These are phyloP conservation scores for Zosterops borbonicus DNA, from an alignment of 2,113 vertebrate species.

Conservation along the genomic window DNA sequence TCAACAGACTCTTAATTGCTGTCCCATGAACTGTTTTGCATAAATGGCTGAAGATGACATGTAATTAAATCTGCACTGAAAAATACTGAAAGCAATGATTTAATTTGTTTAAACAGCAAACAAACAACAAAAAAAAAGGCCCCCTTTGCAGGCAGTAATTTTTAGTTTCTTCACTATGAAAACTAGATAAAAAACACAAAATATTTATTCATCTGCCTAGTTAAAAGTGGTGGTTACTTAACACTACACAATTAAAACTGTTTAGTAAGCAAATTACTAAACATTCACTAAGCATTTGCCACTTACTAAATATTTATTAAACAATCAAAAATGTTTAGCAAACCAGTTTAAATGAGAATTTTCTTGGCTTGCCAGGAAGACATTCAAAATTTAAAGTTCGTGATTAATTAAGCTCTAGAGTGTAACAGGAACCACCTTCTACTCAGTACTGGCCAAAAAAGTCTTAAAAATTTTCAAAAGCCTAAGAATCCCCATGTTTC, in stretches of 20 bases:
- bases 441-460: background rate
- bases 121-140: background rate
- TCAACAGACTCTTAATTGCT: background rate
- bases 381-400: background rate
- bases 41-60: background rate
- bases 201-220: background rate
- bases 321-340: background rate
- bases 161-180: background rate
- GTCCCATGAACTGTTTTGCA: background rate
- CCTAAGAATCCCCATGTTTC: background rate
- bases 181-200: background rate
- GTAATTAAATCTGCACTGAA: background rate
- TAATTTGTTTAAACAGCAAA: background rate
- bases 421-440: background rate
- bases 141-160: background rate
- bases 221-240: background rate
- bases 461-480: background rate
- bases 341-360: background rate
- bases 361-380: background rate
- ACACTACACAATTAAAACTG: background rate
- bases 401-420: background rate
- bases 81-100: background rate
- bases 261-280: background rate
- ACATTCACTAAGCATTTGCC: background rate
- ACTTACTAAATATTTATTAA: background rate